Conservation (phyloP, 1,140 invertebrate species). For the Drosophila dunni region DNA sequence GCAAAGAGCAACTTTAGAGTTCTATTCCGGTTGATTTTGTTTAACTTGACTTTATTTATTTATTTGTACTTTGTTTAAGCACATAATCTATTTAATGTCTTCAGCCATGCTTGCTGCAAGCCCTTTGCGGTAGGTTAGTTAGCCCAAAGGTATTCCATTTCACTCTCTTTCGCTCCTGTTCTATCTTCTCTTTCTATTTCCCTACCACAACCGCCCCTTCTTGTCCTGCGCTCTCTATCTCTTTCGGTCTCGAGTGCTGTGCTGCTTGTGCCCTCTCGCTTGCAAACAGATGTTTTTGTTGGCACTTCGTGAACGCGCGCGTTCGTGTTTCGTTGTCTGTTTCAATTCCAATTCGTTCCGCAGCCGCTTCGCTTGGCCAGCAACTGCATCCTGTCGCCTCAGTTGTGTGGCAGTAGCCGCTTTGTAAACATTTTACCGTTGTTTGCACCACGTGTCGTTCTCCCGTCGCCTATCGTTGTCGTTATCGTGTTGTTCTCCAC, state of each 20-base stretch:
- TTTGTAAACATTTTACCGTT: slow-evolving; percentile 74
- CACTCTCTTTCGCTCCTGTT: background rate
- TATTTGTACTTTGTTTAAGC: slow-evolving; percentile 20
- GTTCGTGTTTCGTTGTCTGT: slow-evolving; percentile 58
- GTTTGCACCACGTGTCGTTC: slow-evolving; percentile 68
- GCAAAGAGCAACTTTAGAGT: background rate
- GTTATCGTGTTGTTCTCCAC: slow-evolving; percentile 53
- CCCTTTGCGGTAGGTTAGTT: slow-evolving; percentile 76
- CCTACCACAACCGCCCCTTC: background rate
- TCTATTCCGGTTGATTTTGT: slow-evolving; percentile 20
- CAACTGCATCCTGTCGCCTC: slow-evolving; percentile 69
- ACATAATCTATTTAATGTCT: slow-evolving; percentile 46
- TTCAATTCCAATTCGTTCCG: slow-evolving; percentile 64
- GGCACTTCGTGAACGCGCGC: slow-evolving; percentile 37
- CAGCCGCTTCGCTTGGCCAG: slow-evolving; percentile 37
- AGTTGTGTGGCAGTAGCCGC: slow-evolving; percentile 80
- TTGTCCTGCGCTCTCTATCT: background rate
- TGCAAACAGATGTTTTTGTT: slow-evolving; percentile 55
- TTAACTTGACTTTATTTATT: slow-evolving; percentile 35
- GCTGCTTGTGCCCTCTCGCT: slow-evolving; percentile 39
- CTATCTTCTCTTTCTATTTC: background rate
- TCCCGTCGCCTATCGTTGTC: slow-evolving; percentile 56
- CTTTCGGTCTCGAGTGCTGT: slow-evolving; percentile 2
- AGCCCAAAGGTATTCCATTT: slow-evolving; percentile 35
- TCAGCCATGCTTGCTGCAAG: slow-evolving; percentile 26